Evolutionary conservation across 2,113 vertebrate species (phyloP).

Genomic region (Gambusia affinis): DNA sequence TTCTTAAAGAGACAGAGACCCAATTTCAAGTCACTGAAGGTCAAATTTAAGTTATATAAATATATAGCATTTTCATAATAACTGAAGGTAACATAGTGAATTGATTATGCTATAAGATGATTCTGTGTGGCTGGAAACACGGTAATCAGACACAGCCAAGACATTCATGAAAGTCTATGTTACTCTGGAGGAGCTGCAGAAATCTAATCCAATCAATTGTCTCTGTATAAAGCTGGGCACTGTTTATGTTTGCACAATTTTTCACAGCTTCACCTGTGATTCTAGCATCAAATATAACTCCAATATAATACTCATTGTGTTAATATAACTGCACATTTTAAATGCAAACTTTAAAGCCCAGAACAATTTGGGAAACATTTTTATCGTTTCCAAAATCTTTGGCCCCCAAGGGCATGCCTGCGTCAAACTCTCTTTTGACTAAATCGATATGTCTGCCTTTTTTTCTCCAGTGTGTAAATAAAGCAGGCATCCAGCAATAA

Average conservation of each 20-base stretch:
- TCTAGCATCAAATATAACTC: background rate
- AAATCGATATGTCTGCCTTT: background rate
- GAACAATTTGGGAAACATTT: background rate
- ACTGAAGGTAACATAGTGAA: no score
- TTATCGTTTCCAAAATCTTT: background rate
- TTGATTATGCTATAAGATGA: no score
- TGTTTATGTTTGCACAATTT: no score
- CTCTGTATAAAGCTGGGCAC: background rate
- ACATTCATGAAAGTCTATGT: background rate
- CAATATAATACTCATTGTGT: background rate
- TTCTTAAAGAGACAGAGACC: no score
- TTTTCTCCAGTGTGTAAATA: background rate
- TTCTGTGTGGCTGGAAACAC: background rate
- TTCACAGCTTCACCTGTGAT: background rate
- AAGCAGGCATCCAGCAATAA: constrained; percentile 23
- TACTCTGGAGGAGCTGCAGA: background rate
- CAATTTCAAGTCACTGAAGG: no score
- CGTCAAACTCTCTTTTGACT: background rate
- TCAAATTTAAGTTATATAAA: no score
- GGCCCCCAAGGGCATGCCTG: background rate
- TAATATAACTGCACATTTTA: background rate
- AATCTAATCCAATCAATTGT: background rate
- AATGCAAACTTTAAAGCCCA: background rate
- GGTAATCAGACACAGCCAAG: no score
- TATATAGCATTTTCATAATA: no score